Evolutionary conservation across 2,797 vertebrate genomes (phyloP).

Genomic region (Smutsia temminckii): DNA sequence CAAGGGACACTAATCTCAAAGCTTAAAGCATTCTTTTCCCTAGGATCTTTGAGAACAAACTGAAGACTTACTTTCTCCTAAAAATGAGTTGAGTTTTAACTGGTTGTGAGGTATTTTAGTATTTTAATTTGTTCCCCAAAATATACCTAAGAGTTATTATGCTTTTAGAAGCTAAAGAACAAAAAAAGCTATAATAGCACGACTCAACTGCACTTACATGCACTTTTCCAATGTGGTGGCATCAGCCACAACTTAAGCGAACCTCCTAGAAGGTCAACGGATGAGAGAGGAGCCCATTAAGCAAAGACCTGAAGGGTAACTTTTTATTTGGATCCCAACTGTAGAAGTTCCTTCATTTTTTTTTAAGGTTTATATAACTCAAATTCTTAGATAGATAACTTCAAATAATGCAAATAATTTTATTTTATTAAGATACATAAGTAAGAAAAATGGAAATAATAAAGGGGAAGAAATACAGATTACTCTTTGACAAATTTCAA

Average conservation of each 20-base stretch:
- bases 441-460: not conserved
- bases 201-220: not conserved
- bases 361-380: not conserved
- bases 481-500: not conserved
- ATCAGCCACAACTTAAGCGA: not conserved
- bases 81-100: not conserved
- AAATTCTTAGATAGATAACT: not conserved
- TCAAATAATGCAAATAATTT: not conserved
- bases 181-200: not conserved
- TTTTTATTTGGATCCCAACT: not conserved
- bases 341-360: not conserved
- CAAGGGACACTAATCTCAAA: conserved; percentile 21
- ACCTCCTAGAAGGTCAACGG: not conserved
- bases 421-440: not conserved
- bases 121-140: conserved; percentile 37
- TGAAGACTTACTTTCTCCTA: conserved; percentile 9
- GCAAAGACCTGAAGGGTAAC: not conserved
- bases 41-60: not conserved
- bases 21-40: conserved; percentile 13
- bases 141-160: not conserved
- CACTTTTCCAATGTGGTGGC: not conserved
- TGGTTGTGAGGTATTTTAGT: not conserved
- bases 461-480: not conserved
- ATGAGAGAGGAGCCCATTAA: not conserved
- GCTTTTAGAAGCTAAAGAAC: conserved; percentile 27